phyloP scores from a whole-genome alignment of 2,888 invertebrate genomes.

The Chymomyza procnemis region DNA sequence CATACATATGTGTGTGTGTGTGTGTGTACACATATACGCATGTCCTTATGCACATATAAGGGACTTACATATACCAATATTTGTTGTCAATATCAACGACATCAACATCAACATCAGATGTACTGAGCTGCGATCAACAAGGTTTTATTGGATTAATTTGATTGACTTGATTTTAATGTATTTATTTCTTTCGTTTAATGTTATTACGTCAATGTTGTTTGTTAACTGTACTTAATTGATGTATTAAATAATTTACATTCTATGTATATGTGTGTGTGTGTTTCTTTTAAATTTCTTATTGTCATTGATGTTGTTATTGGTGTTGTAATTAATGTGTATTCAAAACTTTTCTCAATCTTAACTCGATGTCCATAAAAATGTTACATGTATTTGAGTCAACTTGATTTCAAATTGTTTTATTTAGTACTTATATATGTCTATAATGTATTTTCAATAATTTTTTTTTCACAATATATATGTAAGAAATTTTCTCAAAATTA shows the following conservation, averaged over 20 bases:
- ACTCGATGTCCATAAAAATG: no score
- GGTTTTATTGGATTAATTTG: slow-evolving; percentile 54
- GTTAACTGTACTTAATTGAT: slow-evolving; percentile 64
- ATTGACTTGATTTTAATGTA: slow-evolving; percentile 47
- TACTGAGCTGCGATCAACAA: slow-evolving; percentile 36
- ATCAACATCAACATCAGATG: slow-evolving; percentile 6
- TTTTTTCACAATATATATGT: no score
- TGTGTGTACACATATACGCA: no score
- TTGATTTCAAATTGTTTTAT: no score
- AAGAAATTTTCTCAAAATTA: no score
- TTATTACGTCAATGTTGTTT: slow-evolving; percentile 43
- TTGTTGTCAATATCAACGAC: slow-evolving; percentile 54
- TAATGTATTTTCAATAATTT: no score
- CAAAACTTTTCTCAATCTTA: no score
- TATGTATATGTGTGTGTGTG: background rate
- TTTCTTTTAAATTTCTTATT: slow-evolving; percentile 30
- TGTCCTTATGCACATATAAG: no score
- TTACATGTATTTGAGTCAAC: no score
- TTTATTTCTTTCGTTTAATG: slow-evolving; percentile 31
- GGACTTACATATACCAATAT: slow-evolving; percentile 60
- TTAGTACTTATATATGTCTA: no score
- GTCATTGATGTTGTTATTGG: slow-evolving; percentile 35
- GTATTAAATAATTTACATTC: slow-evolving; percentile 37
- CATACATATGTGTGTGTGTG: slow-evolving; percentile 15
- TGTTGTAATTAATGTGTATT: slow-evolving; percentile 17